phyloP scores from a whole-genome alignment of 2,797 vertebrate species.

The Harpagifer antarcticus region DNA sequence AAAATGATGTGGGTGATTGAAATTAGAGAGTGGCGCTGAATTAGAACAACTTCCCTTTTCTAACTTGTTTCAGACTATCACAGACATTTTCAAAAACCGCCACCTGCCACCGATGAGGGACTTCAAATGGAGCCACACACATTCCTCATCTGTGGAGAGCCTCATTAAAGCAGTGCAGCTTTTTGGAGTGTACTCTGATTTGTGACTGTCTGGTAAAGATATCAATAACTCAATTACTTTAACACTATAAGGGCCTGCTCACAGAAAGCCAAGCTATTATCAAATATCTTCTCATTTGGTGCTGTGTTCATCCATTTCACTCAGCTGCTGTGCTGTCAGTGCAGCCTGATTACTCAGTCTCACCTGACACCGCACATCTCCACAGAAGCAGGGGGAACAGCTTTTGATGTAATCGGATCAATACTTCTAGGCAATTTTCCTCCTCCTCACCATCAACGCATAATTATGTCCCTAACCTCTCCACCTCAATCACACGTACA shows the following conservation, averaged over 20 bases:
- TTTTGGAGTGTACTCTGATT: conserved; percentile 31
- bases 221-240: conserved; percentile 53
- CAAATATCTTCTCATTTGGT: conserved; percentile 47
- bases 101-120: conserved; percentile 14
- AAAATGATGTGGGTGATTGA: conserved; percentile 52
- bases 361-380: conserved; percentile 59
- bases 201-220: conserved; percentile 21
- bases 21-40: conserved; percentile 33
- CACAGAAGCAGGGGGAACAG: conserved; percentile 51
- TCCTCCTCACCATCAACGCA: conserved; percentile 47
- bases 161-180: conserved; percentile 16
- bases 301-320: conserved; percentile 45
- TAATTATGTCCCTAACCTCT: conserved; percentile 65
- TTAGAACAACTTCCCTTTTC: conserved; percentile 18
- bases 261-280: conserved; percentile 21
- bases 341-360: conserved; percentile 64
- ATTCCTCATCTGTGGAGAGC: conserved; percentile 46
- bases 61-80: conserved; percentile 25
- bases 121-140: conserved; percentile 29
- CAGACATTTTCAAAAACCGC: conserved; percentile 20
- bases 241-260: conserved; percentile 28
- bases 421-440: conserved; percentile 63
- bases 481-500: conserved; percentile 55
- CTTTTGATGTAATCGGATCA: conserved; percentile 69
- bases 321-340: conserved; percentile 48